Evolutionary conservation across 2,113 vertebrate species (phyloP).

Genomic region (Hypocryptadius cinnamomeus): DNA sequence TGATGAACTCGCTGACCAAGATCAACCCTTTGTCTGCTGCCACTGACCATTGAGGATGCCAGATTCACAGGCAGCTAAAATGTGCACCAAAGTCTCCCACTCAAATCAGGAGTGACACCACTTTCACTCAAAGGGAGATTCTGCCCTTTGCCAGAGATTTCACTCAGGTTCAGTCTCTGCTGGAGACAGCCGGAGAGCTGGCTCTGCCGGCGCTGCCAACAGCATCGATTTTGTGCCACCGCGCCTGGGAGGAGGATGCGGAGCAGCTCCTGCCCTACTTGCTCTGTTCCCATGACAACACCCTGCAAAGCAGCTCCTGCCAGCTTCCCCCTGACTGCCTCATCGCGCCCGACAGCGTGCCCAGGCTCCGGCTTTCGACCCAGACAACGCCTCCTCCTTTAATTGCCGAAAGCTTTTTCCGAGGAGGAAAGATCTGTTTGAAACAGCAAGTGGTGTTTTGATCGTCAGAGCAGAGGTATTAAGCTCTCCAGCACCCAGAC

Average conservation of each 20-base stretch:
- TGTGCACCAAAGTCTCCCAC: background rate
- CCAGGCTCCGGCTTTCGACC: background rate
- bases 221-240: background rate
- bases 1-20: fast-evolving
- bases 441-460: background rate
- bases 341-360: background rate
- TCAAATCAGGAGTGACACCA: background rate
- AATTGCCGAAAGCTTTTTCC: background rate
- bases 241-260: background rate
- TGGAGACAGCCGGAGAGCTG: background rate
- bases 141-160: background rate
- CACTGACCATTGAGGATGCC: background rate
- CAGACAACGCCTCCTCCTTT: background rate
- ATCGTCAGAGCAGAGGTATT: background rate
- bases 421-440: background rate
- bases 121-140: background rate
- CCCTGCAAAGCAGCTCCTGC: background rate
- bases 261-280: slow-evolving; percentile 23
- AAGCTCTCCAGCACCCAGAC: background rate
- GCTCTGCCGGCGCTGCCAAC: background rate
- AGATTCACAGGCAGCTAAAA: background rate
- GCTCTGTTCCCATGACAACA: slow-evolving; percentile 62
- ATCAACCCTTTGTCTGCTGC: background rate
- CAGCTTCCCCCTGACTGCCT: background rate
- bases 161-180: background rate